phyloP scores from a whole-genome alignment of 2,797 vertebrate genomes.

The Leuciscus waleckii region DNA sequence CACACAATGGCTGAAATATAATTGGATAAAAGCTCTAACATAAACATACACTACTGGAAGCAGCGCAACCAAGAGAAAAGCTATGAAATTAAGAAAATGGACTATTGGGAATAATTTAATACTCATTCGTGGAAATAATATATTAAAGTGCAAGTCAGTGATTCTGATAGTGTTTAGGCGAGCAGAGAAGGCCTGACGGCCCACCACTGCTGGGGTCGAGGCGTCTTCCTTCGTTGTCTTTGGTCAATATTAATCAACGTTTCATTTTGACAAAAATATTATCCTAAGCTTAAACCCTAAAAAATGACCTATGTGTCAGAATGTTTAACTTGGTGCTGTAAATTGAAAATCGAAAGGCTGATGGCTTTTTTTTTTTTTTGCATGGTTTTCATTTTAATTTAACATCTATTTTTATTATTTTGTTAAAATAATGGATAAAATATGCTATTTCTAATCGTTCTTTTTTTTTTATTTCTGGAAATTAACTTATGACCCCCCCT shows the following conservation, averaged over 20 bases:
- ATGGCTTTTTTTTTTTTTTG: background rate
- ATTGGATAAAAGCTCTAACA: too few relatives aligned
- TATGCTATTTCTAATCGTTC: background rate
- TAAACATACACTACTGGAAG: too few relatives aligned
- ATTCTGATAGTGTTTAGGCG: too few relatives aligned
- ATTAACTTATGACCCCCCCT: too few relatives aligned
- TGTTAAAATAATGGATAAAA: background rate
- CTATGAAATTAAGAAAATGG: too few relatives aligned
- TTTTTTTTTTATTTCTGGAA: too few relatives aligned
- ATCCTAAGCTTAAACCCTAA: background rate
- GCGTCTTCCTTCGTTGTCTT: background rate
- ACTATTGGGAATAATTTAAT: too few relatives aligned
- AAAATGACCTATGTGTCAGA: background rate
- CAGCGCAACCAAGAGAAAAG: too few relatives aligned
- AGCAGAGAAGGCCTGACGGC: too few relatives aligned
- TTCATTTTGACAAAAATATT: background rate
- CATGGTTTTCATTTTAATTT: background rate
- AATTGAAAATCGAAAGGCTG: background rate
- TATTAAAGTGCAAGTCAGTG: too few relatives aligned
- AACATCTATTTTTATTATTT: background rate
- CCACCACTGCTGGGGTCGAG: background rate
- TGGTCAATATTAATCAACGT: background rate
- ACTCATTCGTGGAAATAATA: too few relatives aligned
- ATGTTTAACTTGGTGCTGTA: background rate
- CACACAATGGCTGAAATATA: too few relatives aligned